Evolutionary conservation across 2,113 vertebrate genomes (phyloP).

Genomic region (Bos indicus): DNA sequence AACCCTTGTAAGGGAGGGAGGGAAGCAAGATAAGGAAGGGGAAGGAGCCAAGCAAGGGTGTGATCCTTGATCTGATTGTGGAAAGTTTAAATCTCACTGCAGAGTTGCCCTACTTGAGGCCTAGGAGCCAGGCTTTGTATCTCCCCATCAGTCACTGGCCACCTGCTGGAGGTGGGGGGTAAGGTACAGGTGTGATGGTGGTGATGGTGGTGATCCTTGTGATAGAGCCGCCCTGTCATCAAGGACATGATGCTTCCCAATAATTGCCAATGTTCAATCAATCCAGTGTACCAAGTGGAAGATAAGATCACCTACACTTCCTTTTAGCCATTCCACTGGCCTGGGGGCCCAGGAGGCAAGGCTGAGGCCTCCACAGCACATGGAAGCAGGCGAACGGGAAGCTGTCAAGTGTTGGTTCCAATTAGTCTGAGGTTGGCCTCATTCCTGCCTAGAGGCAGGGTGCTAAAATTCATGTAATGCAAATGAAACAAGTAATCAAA

Average conservation of each 20-base stretch:
- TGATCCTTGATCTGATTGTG: neutral
- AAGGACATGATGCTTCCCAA: neutral
- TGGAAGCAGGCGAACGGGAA: neutral
- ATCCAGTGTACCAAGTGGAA: neutral
- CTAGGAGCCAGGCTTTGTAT: neutral
- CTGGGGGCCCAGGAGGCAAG: neutral
- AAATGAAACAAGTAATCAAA: conserved; percentile 44
- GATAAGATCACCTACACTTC: neutral
- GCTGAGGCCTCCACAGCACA: neutral
- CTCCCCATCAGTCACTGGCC: neutral
- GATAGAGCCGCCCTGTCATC: neutral
- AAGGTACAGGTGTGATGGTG: neutral
- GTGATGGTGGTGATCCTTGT: neutral
- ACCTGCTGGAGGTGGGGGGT: neutral
- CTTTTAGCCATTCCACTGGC: neutral
- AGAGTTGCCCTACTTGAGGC: neutral
- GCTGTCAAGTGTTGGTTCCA: conserved; percentile 22
- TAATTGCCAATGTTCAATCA: neutral
- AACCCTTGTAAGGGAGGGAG: neutral
- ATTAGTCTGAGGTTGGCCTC: conserved; percentile 51
- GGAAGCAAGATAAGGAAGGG: neutral
- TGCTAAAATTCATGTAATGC: conserved; percentile 43
- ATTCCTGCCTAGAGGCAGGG: conserved; percentile 18
- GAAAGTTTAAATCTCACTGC: neutral
- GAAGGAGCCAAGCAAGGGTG: neutral